Percentiles rank a stretch among this genome's conserved stretches.
phyloP scores from a whole-genome alignment of 2,797 vertebrate species.

The Pantherophis alleghaniensis region DNA sequence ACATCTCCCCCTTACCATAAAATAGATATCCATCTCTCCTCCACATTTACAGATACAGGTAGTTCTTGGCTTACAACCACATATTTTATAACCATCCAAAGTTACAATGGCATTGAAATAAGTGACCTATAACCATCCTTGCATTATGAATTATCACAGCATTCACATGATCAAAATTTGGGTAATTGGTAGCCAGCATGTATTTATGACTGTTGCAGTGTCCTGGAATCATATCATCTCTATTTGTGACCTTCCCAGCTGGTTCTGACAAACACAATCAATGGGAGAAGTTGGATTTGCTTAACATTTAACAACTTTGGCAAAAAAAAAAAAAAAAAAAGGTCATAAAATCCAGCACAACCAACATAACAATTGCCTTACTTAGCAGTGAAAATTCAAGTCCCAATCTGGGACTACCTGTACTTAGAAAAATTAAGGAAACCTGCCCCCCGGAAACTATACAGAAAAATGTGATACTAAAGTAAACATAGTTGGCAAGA shows the following conservation, averaged over 20 bases:
- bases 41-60: not conserved
- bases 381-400: not conserved
- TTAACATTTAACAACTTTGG: not conserved
- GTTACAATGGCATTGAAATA: not conserved
- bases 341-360: not conserved
- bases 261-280: not conserved
- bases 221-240: not conserved
- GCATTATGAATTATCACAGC: not conserved
- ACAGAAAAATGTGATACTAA: not conserved
- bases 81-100: not conserved
- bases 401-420: not conserved
- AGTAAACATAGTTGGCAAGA: not conserved
- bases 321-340: not conserved
- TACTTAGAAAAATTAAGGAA: not conserved
- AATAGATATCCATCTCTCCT: not conserved
- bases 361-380: not conserved
- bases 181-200: not conserved
- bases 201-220: not conserved
- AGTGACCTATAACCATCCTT: not conserved
- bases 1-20: not conserved
- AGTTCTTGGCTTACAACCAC: not conserved
- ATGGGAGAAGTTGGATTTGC: not conserved
- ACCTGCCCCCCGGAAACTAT: not conserved
- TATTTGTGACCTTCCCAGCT: not conserved
- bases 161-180: not conserved